Percentiles rank a stretch among this genome's conserved stretches.
phyloP scores from a whole-genome alignment of 2,888 invertebrate genomes.

The Ophion ellenae region DNA sequence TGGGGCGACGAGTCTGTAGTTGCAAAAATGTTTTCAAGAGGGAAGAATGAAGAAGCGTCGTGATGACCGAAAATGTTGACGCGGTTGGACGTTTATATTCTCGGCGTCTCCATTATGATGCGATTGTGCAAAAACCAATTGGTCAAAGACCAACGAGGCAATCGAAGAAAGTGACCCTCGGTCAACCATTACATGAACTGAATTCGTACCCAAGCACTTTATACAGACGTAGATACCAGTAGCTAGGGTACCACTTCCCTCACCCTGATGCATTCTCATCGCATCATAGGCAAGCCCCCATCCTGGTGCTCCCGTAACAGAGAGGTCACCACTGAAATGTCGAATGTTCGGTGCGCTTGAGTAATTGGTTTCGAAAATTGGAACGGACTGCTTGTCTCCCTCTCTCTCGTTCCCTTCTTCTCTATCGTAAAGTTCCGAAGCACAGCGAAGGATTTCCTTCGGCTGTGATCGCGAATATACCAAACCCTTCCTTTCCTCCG shows the following conservation, averaged over 20 bases:
- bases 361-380: slow-evolving; percentile 75
- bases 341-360: slow-evolving; percentile 63
- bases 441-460: slow-evolving; percentile 52
- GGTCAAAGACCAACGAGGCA: background rate
- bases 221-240: background rate
- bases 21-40: background rate
- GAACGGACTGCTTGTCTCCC: slow-evolving; percentile 67
- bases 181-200: background rate
- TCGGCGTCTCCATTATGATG: background rate
- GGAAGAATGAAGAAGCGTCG: background rate
- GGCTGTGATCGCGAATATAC: slow-evolving; percentile 27
- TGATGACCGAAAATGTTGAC: background rate
- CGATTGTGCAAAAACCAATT: background rate
- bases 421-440: slow-evolving; percentile 34
- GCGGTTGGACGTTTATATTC: background rate
- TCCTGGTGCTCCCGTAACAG: slow-evolving; percentile 37
- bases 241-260: background rate
- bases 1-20: background rate
- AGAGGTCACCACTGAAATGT: slow-evolving; percentile 61
- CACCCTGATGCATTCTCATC: background rate
- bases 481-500: slow-evolving; percentile 18
- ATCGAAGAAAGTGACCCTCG: background rate
- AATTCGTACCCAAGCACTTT: background rate
- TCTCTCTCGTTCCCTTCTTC: background rate
- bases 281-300: slow-evolving; percentile 11